Base-by-base conservation (phyloP, 2,888 invertebrate genomes). In the Ptilodon capucinus region DNA sequence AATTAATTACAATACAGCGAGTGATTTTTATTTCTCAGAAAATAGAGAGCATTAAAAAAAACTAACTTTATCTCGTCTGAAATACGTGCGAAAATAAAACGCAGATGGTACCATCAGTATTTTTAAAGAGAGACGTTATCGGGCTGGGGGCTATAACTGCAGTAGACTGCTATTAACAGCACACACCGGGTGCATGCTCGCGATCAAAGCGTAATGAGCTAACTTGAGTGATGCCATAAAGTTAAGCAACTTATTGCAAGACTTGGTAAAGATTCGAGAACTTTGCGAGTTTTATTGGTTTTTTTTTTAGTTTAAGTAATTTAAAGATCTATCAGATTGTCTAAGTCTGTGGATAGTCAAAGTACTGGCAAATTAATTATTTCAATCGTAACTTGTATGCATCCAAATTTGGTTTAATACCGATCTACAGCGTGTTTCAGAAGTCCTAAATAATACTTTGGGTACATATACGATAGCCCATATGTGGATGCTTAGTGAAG, bases 151-250 rank as follows among this genome's bases (percentile, higher is more conserved):
- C 16, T 14, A 14, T 35, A 18, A 17, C 17, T 35, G 35, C 17
- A 35, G 8, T 9, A 17, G 40, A 44, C 9, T 14, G 19, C 23
- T 23, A 30, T 30, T 32, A 36, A 14, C 41, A 14, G n/a, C 40
- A 21, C 25, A n/a, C 32, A 14, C 14, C 16, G 42, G 13, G 32
- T 34, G 34, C 43, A 44, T 56, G 40, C 42, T 1, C 2, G 41
- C 34, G 35, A 42, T 55, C 34, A 42, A 52, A 44, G 19, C 16
- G 46, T 52, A 64, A 64, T 51, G 50, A 55, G 34, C 4, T 46
- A 57, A 60, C 41, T 63, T 54, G 9, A 1, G 35, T 30, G 38
- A 42, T 54, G 36, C 34, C 5, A 43, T 36, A 9, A 44, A 53
- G 17, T 53, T 42, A 16, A 30, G 4, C 18, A 30, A 41, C 19